Evolutionary conservation across 2,888 invertebrate genomes (phyloP), one percentile per base, ranked within the genome.

Genomic region (Lapara coniferarum): DNA sequence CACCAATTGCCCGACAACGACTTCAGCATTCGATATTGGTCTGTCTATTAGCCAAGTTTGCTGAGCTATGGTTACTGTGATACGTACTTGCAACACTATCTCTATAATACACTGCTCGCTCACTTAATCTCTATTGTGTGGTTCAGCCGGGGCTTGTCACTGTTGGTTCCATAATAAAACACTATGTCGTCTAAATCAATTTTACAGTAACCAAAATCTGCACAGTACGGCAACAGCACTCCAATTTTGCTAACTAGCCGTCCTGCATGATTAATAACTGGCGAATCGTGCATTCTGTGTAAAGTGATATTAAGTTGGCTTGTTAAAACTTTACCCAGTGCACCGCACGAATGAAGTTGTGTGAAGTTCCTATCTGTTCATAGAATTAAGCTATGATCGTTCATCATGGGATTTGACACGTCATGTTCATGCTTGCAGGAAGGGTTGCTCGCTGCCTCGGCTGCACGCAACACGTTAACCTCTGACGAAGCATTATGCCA

Each of bases 251-350:
- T 91, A 93, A 93, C 92, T 92, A 92, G 91, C 87, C 87, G 84
- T 90, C 88, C 84, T 89, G 90, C 87, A 91, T 92, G 93, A 93
- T 93, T 93, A 92, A 93, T 92, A 92, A 88, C 90, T 84, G 88
- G 89, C 85, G 91, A 89, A 90, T 91, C 88, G 90, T 88, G 90
- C 89, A 90, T 91, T 90, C 89, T 86, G 85, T 80, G 88, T 85
- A 87, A 91, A 93, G 91, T 92, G 93, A 93, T 92, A 93, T 93
- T 92, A 93, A 93, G 93, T 93, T 93, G 91, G 90, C 93, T 93
- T 92, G 93, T 93, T 93, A 93, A 92, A 93, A 93, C 92, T 93
- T 93, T 88, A 87, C 73, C 84, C 82, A 84, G 85, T 84, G 87
- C 88, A 82, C 84, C 82, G 89, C 88, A 87, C 81, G 82, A 88